Evolutionary conservation across 2,797 vertebrate genomes (phyloP).

Genomic region (Dromococcyx pavoninus): DNA sequence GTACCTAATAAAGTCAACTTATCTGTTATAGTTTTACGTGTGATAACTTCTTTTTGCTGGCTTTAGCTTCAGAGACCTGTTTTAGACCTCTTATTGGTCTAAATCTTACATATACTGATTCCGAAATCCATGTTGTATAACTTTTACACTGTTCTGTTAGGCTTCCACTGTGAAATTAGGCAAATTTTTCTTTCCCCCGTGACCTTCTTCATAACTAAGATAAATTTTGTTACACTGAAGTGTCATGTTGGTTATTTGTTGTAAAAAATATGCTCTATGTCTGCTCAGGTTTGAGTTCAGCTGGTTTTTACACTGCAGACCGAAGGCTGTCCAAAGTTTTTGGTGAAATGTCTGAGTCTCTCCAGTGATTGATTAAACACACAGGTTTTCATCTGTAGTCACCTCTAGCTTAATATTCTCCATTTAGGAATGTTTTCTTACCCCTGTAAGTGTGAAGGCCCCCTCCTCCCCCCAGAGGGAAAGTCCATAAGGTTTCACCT

Average conservation of each 20-base stretch:
- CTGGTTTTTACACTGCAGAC: background rate
- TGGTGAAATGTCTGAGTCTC: background rate
- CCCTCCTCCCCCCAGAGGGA: accelerated
- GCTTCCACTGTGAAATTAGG: background rate
- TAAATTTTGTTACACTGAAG: background rate
- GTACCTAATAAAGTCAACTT: background rate
- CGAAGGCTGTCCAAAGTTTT: background rate
- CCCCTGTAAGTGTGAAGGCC: background rate
- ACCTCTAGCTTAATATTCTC: background rate
- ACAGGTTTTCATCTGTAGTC: background rate
- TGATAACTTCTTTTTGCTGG: background rate
- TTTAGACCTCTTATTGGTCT: background rate
- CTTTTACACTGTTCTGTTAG: no score
- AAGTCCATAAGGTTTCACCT: background rate
- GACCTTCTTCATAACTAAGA: background rate
- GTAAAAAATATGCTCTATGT: background rate
- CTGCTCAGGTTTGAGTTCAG: background rate
- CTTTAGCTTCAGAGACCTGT: background rate
- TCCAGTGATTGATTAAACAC: background rate
- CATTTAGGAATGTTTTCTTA: background rate
- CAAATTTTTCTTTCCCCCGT: background rate
- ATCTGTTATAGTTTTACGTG: background rate
- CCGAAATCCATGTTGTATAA: background rate
- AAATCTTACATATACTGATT: background rate
- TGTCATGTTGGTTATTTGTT: background rate